These are phyloP conservation scores for Drosophila borealis DNA, from an alignment of 2,888 invertebrate species.

Conservation along the genomic window DNA sequence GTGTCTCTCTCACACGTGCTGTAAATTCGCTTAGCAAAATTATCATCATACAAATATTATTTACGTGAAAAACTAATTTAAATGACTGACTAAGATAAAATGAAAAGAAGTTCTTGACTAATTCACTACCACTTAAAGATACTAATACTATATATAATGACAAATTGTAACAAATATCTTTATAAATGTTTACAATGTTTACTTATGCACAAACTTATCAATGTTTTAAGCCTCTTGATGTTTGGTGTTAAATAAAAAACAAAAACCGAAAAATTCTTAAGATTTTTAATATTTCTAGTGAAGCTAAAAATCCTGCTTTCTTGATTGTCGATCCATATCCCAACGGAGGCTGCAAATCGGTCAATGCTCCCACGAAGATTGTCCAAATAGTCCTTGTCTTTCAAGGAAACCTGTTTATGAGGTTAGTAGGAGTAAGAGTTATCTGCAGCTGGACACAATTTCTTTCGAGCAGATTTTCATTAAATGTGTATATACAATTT, in stretches of 20 bases:
- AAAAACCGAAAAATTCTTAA: slow-evolving; percentile 13
- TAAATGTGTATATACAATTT: slow-evolving; percentile 67
- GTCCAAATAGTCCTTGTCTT: neutral
- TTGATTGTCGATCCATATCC: neutral
- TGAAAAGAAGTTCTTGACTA: slow-evolving; percentile 13
- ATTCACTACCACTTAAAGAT: slow-evolving; percentile 21
- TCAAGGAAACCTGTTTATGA: neutral
- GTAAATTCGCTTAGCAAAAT: slow-evolving; percentile 1
- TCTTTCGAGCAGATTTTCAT: slow-evolving; percentile 4
- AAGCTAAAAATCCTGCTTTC: neutral
- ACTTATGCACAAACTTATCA: slow-evolving; percentile 42
- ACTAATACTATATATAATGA: slow-evolving; percentile 9
- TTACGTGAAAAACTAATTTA: slow-evolving; percentile 3
- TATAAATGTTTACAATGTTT: slow-evolving; percentile 43
- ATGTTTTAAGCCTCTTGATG: slow-evolving; percentile 77
- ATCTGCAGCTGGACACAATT: no score
- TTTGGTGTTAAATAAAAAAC: slow-evolving; percentile 71
- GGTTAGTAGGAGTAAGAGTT: neutral
- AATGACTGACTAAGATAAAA: slow-evolving; percentile 31
- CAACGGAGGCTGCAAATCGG: neutral
- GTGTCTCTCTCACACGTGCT: neutral
- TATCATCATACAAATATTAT: neutral
- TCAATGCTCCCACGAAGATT: neutral
- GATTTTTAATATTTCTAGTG: neutral
- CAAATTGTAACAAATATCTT: no score